Evolutionary conservation across 2,888 invertebrate species (phyloP).

Genomic region (Oegoconia quadripuncta): DNA sequence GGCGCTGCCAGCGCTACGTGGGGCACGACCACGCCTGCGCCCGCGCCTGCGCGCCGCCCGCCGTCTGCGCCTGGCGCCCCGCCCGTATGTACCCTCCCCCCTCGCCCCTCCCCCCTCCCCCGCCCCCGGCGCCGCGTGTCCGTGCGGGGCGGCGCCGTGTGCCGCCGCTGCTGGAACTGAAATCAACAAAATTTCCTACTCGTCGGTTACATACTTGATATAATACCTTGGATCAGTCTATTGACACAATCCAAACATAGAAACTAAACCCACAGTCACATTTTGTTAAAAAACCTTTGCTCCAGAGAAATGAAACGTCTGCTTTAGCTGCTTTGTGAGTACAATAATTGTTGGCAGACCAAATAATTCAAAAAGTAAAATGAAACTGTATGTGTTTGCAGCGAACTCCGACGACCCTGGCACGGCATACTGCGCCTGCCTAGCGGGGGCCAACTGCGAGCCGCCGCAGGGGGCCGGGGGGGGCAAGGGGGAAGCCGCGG

Average conservation of each 20-base stretch:
- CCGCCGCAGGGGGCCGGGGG: slow-evolving; percentile 21
- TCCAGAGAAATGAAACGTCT: too few species aligned
- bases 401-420: slow-evolving; percentile 54
- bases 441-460: slow-evolving; percentile 49
- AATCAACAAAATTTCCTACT: too few species aligned
- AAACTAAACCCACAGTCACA: too few species aligned
- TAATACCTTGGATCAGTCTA: too few species aligned
- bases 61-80: slow-evolving; percentile 53
- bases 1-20: slow-evolving; percentile 83
- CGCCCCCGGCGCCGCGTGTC: slow-evolving; percentile 87
- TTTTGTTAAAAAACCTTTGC: neutral
- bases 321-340: neutral
- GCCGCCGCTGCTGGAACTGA: slow-evolving; percentile 85
- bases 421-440: slow-evolving; percentile 52
- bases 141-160: slow-evolving; percentile 88
- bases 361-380: too few species aligned
- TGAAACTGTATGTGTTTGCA: slow-evolving; percentile 13
- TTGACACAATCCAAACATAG: too few species aligned
- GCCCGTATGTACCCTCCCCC: slow-evolving; percentile 44
- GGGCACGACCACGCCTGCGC: slow-evolving; percentile 82
- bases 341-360: too few species aligned
- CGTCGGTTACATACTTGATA: too few species aligned
- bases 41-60: slow-evolving; percentile 72
- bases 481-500: slow-evolving; percentile 36
- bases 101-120: too few species aligned